These are phyloP conservation scores for Diachasmimorpha longicaudata DNA, from an alignment of 1,140 invertebrate species.

Conservation along the genomic window DNA sequence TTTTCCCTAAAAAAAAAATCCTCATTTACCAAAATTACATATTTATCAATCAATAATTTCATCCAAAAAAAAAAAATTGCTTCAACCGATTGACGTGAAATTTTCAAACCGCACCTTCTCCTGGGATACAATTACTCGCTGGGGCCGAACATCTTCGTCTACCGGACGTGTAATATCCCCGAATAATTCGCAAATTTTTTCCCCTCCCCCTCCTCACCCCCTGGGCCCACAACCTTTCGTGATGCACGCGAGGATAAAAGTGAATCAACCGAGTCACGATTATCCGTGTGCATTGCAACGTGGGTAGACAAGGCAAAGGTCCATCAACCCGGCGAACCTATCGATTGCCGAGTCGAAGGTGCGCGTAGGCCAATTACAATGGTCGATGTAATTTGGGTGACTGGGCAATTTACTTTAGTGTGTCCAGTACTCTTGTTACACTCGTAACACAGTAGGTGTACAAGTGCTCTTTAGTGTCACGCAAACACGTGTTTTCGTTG, in stretches of 20 bases:
- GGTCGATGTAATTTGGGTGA: slow-evolving; percentile 20
- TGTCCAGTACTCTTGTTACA: background rate
- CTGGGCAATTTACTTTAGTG: background rate
- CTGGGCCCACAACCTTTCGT: background rate
- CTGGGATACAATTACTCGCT: background rate
- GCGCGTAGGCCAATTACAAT: slow-evolving; percentile 17
- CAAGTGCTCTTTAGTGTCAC: background rate
- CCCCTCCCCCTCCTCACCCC: background rate
- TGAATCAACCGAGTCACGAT: background rate
- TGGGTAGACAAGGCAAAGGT: background rate
- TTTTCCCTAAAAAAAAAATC: too few species aligned
- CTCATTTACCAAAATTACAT: too few species aligned
- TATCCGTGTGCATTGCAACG: background rate
- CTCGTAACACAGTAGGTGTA: background rate
- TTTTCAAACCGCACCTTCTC: background rate
- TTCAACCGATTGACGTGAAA: background rate
- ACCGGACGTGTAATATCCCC: too few species aligned
- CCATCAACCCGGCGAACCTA: slow-evolving; percentile 22
- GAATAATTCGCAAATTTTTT: background rate
- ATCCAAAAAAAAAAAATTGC: too few species aligned
- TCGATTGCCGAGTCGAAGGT: slow-evolving; percentile 6
- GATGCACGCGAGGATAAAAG: background rate
- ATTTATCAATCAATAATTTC: too few species aligned
- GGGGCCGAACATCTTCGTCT: too few species aligned
- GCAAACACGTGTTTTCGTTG: background rate